Evolutionary conservation across 2,797 vertebrate species (phyloP), one percentile per base, ranked within the genome.

Genomic region (Tiaroga cobitis): DNA sequence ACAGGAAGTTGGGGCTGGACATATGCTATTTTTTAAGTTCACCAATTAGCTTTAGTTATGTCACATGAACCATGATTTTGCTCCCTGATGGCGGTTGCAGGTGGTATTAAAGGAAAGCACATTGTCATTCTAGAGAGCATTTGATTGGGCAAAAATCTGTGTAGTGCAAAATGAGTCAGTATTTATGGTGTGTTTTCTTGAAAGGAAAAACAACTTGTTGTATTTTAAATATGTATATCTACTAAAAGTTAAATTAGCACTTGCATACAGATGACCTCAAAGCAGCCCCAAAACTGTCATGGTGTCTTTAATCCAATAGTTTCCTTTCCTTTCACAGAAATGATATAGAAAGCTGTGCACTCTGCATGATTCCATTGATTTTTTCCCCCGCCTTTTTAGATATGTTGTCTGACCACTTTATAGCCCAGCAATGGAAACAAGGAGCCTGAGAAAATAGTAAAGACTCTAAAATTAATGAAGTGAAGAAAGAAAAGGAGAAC

Each of bases 401-500:
- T 18, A 82, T 63, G 19, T 73, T 46, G 24, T 56, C 24, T 51
- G 15, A 67, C 24, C 41, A 49, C 70, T 65, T 63, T 81, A 81
- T 26, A 59, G 37, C 51, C 37, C 29, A 68, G 72, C 59, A 41
- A 56, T 70, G 5, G 34, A 78, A 61, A 76, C 4, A 63, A 76
- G 29, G 41, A 85, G 63, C 41, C 61, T 49, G 82, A 72, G 76
- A 87, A 82, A 51, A 49, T 19, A 49, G 37, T 37, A 41, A 63
- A 80, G 68, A 61, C 65, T 74, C 46, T 39, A 39, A 78, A 82
- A 61, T 61, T 37, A 51, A 84, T 67, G 32, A 74, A 69, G 59
- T 56, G 70, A 85, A 75, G 29, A 34, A 49, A 63, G 51, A 79
- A 80, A 84, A 65, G 77, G 79, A 82, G 91, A 91, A 91, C 91